These are phyloP conservation scores for Elysia crispata DNA, from an alignment of 2,888 invertebrate genomes.

Conservation along the genomic window DNA sequence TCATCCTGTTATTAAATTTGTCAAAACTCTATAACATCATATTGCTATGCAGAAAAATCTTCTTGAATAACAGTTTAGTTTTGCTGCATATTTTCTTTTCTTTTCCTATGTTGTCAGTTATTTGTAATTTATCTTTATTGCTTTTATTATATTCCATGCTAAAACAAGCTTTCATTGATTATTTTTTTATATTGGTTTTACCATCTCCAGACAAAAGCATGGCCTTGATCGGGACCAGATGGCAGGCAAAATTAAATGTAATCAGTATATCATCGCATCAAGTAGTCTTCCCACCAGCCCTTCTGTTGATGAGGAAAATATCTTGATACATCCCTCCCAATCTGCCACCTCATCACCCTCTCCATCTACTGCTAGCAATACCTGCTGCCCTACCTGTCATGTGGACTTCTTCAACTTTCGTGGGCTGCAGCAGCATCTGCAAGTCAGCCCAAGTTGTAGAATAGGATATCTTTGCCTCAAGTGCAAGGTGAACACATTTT, in stretches of 20 bases:
- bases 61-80: too few species aligned
- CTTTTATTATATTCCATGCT: too few species aligned
- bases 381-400: conserved; percentile 78
- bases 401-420: conserved; percentile 77
- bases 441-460: conserved; percentile 46
- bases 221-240: conserved; percentile 34
- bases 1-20: too few species aligned
- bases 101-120: too few species aligned
- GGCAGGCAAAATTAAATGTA: conserved; percentile 26
- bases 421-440: conserved; percentile 77
- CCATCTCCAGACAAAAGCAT: conserved; percentile 42
- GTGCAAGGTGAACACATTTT: conserved; percentile 27
- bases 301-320: not conserved
- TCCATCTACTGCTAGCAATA: not conserved
- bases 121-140: too few species aligned
- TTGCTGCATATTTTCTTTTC: too few species aligned
- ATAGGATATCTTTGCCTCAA: conserved; percentile 27
- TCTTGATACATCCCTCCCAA: not conserved
- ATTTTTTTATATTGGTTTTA: not conserved
- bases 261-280: conserved; percentile 34
- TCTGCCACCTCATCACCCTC: not conserved
- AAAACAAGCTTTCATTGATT: not conserved
- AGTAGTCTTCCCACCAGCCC: not conserved
- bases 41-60: too few species aligned
- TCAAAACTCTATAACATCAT: too few species aligned